These are phyloP conservation scores for Vannuccia rotundouncinata DNA, from an alignment of 2,888 invertebrate species.

Conservation along the genomic window DNA sequence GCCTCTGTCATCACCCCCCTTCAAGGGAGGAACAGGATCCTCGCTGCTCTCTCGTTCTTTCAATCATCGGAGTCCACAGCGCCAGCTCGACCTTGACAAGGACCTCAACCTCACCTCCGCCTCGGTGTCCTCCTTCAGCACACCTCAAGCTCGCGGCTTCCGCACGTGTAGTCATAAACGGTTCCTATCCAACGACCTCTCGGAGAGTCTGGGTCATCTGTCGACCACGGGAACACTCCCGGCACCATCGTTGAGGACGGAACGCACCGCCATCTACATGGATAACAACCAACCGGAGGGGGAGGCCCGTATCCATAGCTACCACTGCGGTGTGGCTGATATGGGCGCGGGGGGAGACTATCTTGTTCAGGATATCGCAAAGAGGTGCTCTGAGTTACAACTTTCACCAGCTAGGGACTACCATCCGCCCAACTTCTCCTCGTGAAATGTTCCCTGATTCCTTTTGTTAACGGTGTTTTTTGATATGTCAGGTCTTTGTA, in stretches of 20 bases:
- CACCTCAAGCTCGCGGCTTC: background rate
- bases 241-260: too few relatives aligned
- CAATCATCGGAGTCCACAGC: background rate
- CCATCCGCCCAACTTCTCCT: background rate
- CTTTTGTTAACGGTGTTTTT: too few relatives aligned
- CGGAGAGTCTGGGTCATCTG: background rate
- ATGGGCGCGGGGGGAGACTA: background rate
- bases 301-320: background rate
- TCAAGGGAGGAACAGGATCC: background rate
- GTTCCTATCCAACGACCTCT: background rate
- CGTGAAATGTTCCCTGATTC: too few relatives aligned
- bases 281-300: background rate
- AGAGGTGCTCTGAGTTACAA: background rate
- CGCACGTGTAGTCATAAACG: background rate
- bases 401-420: background rate
- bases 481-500: too few relatives aligned
- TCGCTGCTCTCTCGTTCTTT: background rate
- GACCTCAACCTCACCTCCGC: background rate
- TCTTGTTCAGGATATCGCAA: background rate
- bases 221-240: background rate
- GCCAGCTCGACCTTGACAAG: background rate
- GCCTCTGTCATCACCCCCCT: background rate
- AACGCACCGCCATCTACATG: background rate
- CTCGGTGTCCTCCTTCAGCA: background rate
- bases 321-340: background rate